phyloP scores from a whole-genome alignment of 2,113 vertebrate species.

The Nothobranchius kuhntae region DNA sequence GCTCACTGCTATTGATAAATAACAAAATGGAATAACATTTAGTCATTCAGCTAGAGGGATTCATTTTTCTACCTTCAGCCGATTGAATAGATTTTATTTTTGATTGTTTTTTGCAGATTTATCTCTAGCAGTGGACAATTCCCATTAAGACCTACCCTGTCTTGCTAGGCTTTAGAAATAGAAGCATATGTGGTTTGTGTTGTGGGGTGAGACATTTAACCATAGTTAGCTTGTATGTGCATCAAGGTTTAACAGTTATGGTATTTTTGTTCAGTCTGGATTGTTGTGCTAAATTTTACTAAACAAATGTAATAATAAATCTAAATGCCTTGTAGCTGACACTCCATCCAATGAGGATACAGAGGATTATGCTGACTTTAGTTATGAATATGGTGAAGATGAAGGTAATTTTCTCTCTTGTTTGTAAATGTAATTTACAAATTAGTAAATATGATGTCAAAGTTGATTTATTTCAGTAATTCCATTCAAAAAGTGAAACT shows the following conservation, averaged over 20 bases:
- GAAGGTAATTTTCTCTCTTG: constrained; percentile 39
- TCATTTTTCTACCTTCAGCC: background rate
- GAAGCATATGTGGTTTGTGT: background rate
- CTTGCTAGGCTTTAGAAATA: background rate
- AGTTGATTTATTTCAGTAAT: too few relatives aligned
- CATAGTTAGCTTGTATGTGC: too few relatives aligned
- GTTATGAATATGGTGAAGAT: constrained; percentile 42
- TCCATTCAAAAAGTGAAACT: too few relatives aligned
- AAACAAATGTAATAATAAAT: constrained; percentile 23
- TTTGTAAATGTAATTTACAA: background rate
- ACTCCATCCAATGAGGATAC: constrained; percentile 25
- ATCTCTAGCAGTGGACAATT: constrained; percentile 7
- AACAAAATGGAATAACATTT: background rate
- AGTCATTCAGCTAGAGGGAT: background rate
- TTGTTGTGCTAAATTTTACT: background rate
- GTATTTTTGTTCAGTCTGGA: background rate
- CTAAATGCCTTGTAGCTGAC: constrained; percentile 43
- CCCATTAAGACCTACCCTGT: background rate
- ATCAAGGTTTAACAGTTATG: too few relatives aligned
- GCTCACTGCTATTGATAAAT: constrained; percentile 4
- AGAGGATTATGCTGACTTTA: constrained; percentile 32
- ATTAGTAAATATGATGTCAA: background rate
- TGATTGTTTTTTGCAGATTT: background rate
- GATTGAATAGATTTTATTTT: background rate
- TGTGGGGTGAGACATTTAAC: background rate